These are phyloP conservation scores for Alsophila aescularia DNA, from an alignment of 2,888 invertebrate genomes.

Conservation along the genomic window DNA sequence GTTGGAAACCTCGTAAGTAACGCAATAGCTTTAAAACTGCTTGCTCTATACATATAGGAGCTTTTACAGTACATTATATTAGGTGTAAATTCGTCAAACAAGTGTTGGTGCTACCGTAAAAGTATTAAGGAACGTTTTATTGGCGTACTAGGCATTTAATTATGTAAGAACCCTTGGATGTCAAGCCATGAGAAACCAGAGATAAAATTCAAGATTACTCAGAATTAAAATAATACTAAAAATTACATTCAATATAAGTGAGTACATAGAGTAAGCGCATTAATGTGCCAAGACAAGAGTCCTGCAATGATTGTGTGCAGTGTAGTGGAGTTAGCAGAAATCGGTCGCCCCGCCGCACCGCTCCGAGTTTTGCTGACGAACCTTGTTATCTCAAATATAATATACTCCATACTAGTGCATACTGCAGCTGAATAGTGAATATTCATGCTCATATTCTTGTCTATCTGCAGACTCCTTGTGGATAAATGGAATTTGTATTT, in stretches of 20 bases:
- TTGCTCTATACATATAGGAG: slow-evolving; percentile 30
- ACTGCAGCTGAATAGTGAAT: slow-evolving; percentile 77
- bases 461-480: slow-evolving; percentile 36
- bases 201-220: too few species aligned
- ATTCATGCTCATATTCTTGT: slow-evolving; percentile 74
- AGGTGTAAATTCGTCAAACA: neutral
- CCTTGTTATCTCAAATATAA: slow-evolving; percentile 77
- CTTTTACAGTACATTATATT: slow-evolving; percentile 12
- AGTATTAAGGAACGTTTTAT: too few species aligned
- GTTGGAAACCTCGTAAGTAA: slow-evolving; percentile 61
- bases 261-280: slow-evolving; percentile 35
- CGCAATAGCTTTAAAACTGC: slow-evolving; percentile 42
- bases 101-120: too few species aligned
- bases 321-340: slow-evolving; percentile 62
- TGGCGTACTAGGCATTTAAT: too few species aligned
- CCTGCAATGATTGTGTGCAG: slow-evolving; percentile 41
- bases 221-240: too few species aligned
- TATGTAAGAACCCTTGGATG: too few species aligned
- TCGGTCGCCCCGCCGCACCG: slow-evolving; percentile 40
- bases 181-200: too few species aligned
- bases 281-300: slow-evolving; percentile 59
- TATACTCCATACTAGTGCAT: slow-evolving; percentile 51
- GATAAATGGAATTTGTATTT: slow-evolving; percentile 43
- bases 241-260: too few species aligned
- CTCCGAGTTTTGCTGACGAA: slow-evolving; percentile 73